Base-by-base conservation (phyloP, 2,113 vertebrate species). In the Pachyramphus minor region DNA sequence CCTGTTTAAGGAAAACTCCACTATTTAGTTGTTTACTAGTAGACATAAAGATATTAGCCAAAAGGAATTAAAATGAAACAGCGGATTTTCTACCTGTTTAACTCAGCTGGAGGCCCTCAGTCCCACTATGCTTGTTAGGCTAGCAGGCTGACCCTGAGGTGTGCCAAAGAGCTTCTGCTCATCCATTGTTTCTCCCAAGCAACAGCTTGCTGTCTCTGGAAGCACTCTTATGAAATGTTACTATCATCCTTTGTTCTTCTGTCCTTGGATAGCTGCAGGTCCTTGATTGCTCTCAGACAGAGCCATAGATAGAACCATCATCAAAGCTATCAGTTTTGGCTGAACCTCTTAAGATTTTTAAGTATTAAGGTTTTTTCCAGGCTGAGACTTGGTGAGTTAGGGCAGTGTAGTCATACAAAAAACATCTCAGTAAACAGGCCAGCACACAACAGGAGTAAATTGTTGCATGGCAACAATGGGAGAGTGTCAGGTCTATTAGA, bases 281-380 rank as follows among this genome's bases (percentile, higher is more conserved):
- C 72, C 73, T 75, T 90, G 79, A 60, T 78, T 90, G 73, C 74
- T 63, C 79, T 93, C 73, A 93, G 59, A 33, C 39, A 96, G 56
- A 92, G 88, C 72, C 88, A 95, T 76, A 89, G 82, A 87, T 89
- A 83, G 93, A 87, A 93, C 59, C 47, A 64, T 83, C 87, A 95
- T 96, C 95, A 96, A 96, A 96, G 90, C 69, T 90, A 93, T 96
- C 92, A 78, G 60, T 92, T 90, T 76, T 96, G 96, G 95, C 96
- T 84, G 62, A 90, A 66, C 23, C 76, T 95, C 56, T 78, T 84
- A 42, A 92, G 88, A 78, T 74, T 95, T 91, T 85, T 71, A 74
- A 83, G 56, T 64, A 90, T 84, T 67, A 75, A 8, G 0, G 24
- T 81, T 89, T 90, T 80, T 93, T 92, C 76, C 88, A 95, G 72